A percentile compares a stretch with the other conserved stretches of the same genome.
These are phyloP conservation scores for Cistogaster globosa DNA, from an alignment of 2,888 invertebrate species.

Conservation along the genomic window DNA sequence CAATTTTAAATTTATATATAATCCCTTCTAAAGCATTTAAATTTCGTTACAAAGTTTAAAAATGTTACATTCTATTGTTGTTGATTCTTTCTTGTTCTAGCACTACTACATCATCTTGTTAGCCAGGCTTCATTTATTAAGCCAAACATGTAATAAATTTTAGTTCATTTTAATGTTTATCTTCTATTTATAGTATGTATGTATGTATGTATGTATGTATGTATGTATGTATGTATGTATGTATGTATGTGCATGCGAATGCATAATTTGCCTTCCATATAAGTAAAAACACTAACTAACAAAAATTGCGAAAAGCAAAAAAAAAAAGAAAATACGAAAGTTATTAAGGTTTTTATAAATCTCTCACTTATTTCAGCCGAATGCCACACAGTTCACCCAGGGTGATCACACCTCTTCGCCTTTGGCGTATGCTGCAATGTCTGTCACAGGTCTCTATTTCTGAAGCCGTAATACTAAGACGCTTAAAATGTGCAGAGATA, in stretches of 20 bases:
- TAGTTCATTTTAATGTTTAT: slow-evolving; percentile 57
- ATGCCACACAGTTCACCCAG: too few relatives aligned
- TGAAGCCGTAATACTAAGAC: too few relatives aligned
- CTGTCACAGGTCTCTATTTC: too few relatives aligned
- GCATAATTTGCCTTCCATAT: slow-evolving; percentile 9
- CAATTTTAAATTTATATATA: too few relatives aligned
- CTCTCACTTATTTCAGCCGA: too few relatives aligned
- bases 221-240: too few relatives aligned
- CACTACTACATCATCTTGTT: slow-evolving; percentile 53
- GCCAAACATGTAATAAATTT: slow-evolving; percentile 64
- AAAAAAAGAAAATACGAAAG: neutral
- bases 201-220: too few relatives aligned
- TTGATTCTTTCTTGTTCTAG: neutral
- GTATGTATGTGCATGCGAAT: slow-evolving; percentile 12
- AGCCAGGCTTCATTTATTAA: slow-evolving; percentile 62
- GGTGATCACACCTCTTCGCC: too few relatives aligned
- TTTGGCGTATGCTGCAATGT: too few relatives aligned
- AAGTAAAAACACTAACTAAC: neutral
- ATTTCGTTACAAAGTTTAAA: neutral
- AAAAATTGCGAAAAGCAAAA: neutral
- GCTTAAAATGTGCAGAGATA: too few relatives aligned
- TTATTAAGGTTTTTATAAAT: neutral
- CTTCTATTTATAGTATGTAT: slow-evolving; percentile 2
- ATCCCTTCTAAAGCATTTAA: too few relatives aligned
- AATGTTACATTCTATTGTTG: neutral